phyloP scores from a whole-genome alignment of 2,113 vertebrate species.

The Fregata magnificens region DNA sequence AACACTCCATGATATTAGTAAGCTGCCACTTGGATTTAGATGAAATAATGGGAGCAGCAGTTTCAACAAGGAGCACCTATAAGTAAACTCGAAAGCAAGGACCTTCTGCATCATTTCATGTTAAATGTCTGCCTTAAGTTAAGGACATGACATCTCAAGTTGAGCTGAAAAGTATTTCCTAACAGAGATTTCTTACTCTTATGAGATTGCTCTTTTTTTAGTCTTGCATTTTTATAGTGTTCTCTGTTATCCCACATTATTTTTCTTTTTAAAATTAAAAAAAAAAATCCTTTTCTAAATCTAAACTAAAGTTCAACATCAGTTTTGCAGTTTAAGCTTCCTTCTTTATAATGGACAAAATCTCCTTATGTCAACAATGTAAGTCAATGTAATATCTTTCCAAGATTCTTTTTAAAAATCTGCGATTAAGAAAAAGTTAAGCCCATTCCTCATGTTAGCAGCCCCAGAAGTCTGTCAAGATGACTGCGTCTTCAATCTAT shows the following conservation, averaged over 20 bases:
- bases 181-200: background rate
- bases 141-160: background rate
- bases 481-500: background rate
- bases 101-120: background rate
- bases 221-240: background rate
- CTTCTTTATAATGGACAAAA: background rate
- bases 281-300: background rate
- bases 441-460: background rate
- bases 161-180: background rate
- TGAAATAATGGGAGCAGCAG: background rate
- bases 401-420: background rate
- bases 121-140: background rate
- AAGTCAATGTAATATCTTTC: background rate
- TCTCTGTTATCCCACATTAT: background rate
- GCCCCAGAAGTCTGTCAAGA: background rate
- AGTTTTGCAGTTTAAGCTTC: background rate
- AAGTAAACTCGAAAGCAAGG: background rate
- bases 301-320: background rate
- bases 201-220: background rate
- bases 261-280: background rate
- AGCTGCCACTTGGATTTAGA: background rate
- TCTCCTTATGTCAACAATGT: background rate
- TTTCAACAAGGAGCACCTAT: background rate
- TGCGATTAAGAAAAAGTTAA: background rate
- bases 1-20: rapidly evolving